Percentiles rank a stretch among this genome's conserved stretches.
Evolutionary conservation across 1,140 invertebrate genomes (phyloP).

Genomic region (Tetramorium simillimum): DNA sequence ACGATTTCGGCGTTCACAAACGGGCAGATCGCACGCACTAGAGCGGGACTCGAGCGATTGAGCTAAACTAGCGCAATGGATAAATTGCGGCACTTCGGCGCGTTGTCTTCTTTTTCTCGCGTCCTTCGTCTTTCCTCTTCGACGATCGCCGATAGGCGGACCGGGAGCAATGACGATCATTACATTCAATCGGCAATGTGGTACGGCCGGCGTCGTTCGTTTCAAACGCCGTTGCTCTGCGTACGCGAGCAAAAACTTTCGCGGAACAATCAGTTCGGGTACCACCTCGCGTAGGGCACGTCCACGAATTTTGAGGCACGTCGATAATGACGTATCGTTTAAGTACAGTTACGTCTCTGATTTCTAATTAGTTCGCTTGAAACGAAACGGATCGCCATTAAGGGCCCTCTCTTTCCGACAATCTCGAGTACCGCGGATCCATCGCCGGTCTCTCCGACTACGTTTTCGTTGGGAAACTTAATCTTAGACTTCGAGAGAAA

Average conservation of each 20-base stretch:
- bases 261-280: slow-evolving; percentile 19
- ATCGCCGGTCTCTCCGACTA: not conserved
- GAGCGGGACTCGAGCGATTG: slow-evolving; percentile 68
- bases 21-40: slow-evolving; percentile 32
- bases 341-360: slow-evolving; percentile 32
- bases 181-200: slow-evolving; percentile 57
- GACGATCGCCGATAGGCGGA: slow-evolving; percentile 39
- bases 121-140: slow-evolving; percentile 45
- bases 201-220: not conserved
- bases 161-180: slow-evolving; percentile 51
- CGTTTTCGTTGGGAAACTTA: slow-evolving; percentile 41
- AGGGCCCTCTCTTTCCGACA: not conserved
- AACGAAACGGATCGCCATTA: slow-evolving; percentile 19
- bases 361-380: slow-evolving; percentile 19
- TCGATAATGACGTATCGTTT: slow-evolving; percentile 10
- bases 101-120: slow-evolving; percentile 59
- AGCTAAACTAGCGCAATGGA: slow-evolving; percentile 79
- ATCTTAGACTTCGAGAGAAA: slow-evolving; percentile 22
- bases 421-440: not conserved
- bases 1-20: slow-evolving; percentile 35
- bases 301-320: not conserved
- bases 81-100: slow-evolving; percentile 75
- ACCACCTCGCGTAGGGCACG: not conserved
- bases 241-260: slow-evolving; percentile 30
- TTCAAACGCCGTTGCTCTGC: slow-evolving; percentile 1